A percentile compares a stretch with the other conserved stretches of the same genome.
These are phyloP conservation scores for Cheilosia scutellata DNA, from an alignment of 2,888 invertebrate species.

Conservation along the genomic window DNA sequence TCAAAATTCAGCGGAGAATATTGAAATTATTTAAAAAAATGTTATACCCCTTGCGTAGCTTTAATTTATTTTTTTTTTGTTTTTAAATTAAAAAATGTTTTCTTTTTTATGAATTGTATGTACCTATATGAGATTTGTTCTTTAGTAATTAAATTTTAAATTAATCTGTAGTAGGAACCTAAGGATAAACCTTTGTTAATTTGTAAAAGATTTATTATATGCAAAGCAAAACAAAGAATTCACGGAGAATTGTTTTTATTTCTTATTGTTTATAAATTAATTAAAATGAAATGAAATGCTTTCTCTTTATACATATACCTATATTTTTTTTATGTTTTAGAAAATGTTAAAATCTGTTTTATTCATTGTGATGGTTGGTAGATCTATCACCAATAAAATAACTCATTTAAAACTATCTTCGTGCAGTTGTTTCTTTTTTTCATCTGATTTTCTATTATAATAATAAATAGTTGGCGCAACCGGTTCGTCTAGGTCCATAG, in stretches of 20 bases:
- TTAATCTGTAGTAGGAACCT: conserved; percentile 10
- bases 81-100: not conserved
- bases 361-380: conserved; percentile 53
- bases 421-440: not conserved
- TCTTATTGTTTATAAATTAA: conserved; percentile 18
- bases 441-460: not conserved
- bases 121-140: conserved; percentile 29
- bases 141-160: conserved; percentile 19
- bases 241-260: conserved; percentile 22
- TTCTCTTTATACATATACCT: conserved; percentile 12
- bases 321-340: conserved; percentile 23
- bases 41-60: not conserved
- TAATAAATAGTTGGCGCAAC: too few species aligned
- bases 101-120: not conserved
- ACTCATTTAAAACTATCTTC: conserved; percentile 26
- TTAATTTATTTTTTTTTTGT: conserved; percentile 13
- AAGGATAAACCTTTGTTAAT: conserved; percentile 30
- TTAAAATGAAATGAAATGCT: conserved; percentile 30
- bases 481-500: too few species aligned
- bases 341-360: conserved; percentile 51
- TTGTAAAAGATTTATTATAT: conserved; percentile 43
- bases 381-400: conserved; percentile 62
- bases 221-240: conserved; percentile 1
- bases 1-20: not conserved
- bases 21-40: conserved; percentile 10